Percentiles rank a stretch among this genome's conserved stretches.
phyloP scores from a whole-genome alignment of 2,797 vertebrate genomes.

The Schizopygopsis malacanthus region DNA sequence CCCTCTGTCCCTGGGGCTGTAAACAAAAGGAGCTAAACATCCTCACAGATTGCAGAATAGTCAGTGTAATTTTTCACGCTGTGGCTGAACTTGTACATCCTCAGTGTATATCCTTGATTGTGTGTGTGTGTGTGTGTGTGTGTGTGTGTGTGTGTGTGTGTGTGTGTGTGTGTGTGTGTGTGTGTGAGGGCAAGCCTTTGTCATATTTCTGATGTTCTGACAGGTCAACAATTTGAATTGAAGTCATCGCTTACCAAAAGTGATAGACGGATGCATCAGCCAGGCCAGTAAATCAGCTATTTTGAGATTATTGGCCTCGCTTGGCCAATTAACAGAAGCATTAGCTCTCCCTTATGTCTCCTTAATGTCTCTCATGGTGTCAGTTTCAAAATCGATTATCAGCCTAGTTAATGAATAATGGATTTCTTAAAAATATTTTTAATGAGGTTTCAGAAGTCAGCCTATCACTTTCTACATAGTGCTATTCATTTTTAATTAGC shows the following conservation, averaged over 20 bases:
- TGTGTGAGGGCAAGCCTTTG: not conserved
- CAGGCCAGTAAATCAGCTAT: conserved; percentile 12
- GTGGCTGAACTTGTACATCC: not conserved
- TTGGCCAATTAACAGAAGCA: conserved; percentile 17
- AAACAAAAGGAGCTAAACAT: conserved; percentile 19
- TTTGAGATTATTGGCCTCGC: conserved; percentile 17
- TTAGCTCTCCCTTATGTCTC: not conserved
- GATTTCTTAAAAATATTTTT: not conserved
- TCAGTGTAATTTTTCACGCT: not conserved
- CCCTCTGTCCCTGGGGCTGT: not conserved
- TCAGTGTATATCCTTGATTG: not conserved
- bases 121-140: no score
- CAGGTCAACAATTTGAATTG: not conserved
- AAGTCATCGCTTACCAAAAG: not conserved
- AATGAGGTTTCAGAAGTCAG: not conserved
- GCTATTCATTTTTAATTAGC: not conserved
- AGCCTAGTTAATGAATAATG: conserved; percentile 3
- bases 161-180: not conserved
- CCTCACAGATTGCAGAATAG: conserved; percentile 9
- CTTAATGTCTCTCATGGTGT: not conserved
- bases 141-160: not conserved
- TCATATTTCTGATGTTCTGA: not conserved
- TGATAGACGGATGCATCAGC: not conserved
- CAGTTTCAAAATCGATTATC: conserved; percentile 5
- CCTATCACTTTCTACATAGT: not conserved